These are phyloP conservation scores for Hyppa rectilinea DNA, from an alignment of 2,888 invertebrate species.

Conservation along the genomic window DNA sequence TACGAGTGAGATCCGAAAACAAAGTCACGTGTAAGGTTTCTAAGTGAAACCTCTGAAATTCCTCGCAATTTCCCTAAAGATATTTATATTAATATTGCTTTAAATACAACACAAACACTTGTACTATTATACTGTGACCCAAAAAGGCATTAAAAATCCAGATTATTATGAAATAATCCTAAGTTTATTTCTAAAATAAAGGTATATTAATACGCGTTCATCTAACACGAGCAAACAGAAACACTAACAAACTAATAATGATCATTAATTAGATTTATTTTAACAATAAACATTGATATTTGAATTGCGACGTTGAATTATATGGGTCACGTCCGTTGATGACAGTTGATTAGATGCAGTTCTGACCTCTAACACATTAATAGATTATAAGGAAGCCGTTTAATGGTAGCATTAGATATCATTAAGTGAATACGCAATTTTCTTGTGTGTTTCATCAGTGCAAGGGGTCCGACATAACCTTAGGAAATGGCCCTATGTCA, in stretches of 20 bases:
- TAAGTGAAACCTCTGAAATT: constrained; percentile 10
- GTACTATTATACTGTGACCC: neutral
- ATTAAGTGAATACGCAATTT: constrained; percentile 47
- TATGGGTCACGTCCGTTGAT: constrained; percentile 57
- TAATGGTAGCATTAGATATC: constrained; percentile 13
- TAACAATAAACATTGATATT: constrained; percentile 68
- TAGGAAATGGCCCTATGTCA: constrained; percentile 1
- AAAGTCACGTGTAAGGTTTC: neutral
- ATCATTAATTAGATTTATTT: constrained; percentile 68
- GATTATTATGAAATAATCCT: neutral
- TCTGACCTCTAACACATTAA: constrained; percentile 58
- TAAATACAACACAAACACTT: neutral
- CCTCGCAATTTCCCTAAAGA: neutral
- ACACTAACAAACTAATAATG: constrained; percentile 70
- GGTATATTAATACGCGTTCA: constrained; percentile 1
- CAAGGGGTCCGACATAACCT: constrained; percentile 33
- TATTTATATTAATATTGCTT: neutral
- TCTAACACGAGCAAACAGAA: constrained; percentile 58
- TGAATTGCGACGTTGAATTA: constrained; percentile 70
- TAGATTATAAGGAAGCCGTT: constrained; percentile 35
- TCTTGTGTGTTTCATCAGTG: constrained; percentile 41
- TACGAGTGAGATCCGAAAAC: neutral
- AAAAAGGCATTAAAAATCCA: neutral
- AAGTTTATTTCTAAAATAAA: neutral
- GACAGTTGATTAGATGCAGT: constrained; percentile 64